A percentile compares a stretch with the other conserved stretches of the same genome.
Evolutionary conservation across 1,140 invertebrate genomes (phyloP).

Genomic region (Cotesia chilonis): DNA sequence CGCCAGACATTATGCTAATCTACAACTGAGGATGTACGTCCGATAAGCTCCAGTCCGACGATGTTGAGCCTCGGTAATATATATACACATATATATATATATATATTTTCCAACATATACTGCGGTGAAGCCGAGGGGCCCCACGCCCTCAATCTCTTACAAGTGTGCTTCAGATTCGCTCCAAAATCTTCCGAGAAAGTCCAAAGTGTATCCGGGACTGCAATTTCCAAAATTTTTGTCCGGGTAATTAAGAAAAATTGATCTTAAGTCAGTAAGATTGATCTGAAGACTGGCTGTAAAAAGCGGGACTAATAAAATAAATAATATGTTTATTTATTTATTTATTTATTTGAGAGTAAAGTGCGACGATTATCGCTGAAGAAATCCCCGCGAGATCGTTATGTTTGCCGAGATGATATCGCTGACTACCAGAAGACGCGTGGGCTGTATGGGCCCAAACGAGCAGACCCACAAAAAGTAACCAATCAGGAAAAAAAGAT

Average conservation of each 20-base stretch:
- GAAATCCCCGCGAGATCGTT: slow-evolving; percentile 27
- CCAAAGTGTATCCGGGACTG: background rate
- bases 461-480: slow-evolving; percentile 17
- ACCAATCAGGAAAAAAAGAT: slow-evolving; percentile 13
- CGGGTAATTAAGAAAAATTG: too few species aligned
- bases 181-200: background rate
- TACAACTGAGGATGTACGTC: slow-evolving; percentile 63
- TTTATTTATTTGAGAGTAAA: slow-evolving; percentile 1
- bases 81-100: slow-evolving; percentile 33
- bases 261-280: too few species aligned
- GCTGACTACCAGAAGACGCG: slow-evolving; percentile 31
- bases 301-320: background rate
- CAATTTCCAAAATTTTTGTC: background rate
- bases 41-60: slow-evolving; percentile 54
- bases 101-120: slow-evolving; percentile 37
- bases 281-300: too few species aligned
- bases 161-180: slow-evolving; percentile 45
- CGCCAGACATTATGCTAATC: slow-evolving; percentile 66
- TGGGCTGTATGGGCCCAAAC: slow-evolving; percentile 28
- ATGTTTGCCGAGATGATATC: slow-evolving; percentile 30
- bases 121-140: slow-evolving; percentile 59
- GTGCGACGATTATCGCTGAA: slow-evolving; percentile 27
- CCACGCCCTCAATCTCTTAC: slow-evolving; percentile 63
- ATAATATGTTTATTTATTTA: slow-evolving; percentile 16
- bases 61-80: slow-evolving; percentile 30